A percentile compares a stretch with the other conserved stretches of the same genome.
phyloP scores from a whole-genome alignment of 2,797 vertebrate genomes.

The Chaetodon trifasciatus region DNA sequence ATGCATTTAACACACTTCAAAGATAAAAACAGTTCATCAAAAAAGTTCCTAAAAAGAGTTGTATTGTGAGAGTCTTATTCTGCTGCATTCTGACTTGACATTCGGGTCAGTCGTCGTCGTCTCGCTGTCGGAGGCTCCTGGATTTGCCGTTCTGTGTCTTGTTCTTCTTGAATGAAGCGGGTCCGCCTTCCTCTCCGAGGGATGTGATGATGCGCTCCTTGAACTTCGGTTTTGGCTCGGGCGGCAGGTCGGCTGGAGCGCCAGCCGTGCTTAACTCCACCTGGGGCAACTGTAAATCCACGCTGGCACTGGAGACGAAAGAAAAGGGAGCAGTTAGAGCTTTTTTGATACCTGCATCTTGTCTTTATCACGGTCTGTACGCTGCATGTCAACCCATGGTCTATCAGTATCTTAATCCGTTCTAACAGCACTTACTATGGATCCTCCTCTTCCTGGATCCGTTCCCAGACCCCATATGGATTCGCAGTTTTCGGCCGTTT shows the following conservation, averaged over 20 bases:
- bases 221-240: conserved; percentile 90
- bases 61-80: conserved; percentile 14
- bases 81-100: neutral
- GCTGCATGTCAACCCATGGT: neutral
- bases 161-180: conserved; percentile 91
- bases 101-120: conserved; percentile 83
- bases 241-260: conserved; percentile 73
- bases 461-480: conserved; percentile 92
- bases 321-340: neutral
- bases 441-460: conserved; percentile 85
- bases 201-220: conserved; percentile 95
- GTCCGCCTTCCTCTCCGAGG: conserved; percentile 86
- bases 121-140: conserved; percentile 93
- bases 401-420: too few species aligned
- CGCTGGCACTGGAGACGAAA: conserved; percentile 82
- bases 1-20: neutral
- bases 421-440: conserved; percentile 75
- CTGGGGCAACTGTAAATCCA: conserved; percentile 93
- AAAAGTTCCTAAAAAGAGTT: neutral
- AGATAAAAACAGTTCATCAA: neutral
- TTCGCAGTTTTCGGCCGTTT: conserved; percentile 83
- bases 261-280: conserved; percentile 78
- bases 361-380: neutral
- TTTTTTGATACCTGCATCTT: neutral
- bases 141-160: conserved; percentile 93